These are phyloP conservation scores for Drosophila sordidula DNA, from an alignment of 2,888 invertebrate species.

Conservation along the genomic window DNA sequence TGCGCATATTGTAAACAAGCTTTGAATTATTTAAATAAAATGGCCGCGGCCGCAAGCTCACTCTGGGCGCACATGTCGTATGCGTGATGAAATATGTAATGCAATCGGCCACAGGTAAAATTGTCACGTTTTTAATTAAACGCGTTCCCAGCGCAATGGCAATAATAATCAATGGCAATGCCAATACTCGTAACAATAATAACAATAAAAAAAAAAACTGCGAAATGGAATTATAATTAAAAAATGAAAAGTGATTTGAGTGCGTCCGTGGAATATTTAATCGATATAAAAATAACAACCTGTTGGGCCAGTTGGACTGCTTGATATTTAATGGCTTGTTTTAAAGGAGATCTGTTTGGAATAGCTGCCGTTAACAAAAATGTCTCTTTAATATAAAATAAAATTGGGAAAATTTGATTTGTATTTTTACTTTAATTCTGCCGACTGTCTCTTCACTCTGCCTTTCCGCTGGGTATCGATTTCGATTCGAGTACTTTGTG, in stretches of 20 bases:
- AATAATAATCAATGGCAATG: slow-evolving; percentile 63
- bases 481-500: slow-evolving; percentile 1
- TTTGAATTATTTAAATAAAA: slow-evolving; percentile 67
- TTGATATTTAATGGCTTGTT: slow-evolving; percentile 16
- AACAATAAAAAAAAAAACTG: slow-evolving; percentile 13
- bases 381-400: background rate
- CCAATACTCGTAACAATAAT: slow-evolving; percentile 28
- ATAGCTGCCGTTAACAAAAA: background rate
- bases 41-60: slow-evolving; percentile 28
- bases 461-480: slow-evolving; percentile 1
- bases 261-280: slow-evolving; percentile 61
- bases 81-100: slow-evolving; percentile 64
- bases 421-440: background rate
- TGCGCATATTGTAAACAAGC: slow-evolving; percentile 60
- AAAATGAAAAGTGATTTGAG: slow-evolving; percentile 66
- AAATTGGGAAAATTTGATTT: background rate
- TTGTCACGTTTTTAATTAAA: slow-evolving; percentile 81
- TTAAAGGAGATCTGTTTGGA: background rate
- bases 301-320: slow-evolving; percentile 45
- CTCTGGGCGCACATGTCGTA: slow-evolving; percentile 56
- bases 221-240: slow-evolving; percentile 61
- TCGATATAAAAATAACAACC: slow-evolving; percentile 43
- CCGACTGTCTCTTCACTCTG: background rate
- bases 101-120: slow-evolving; percentile 70
- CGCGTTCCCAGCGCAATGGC: slow-evolving; percentile 28